Percentiles rank a stretch among this genome's conserved stretches.
phyloP scores from a whole-genome alignment of 2,797 vertebrate species.

The Cetoscarus ocellatus region DNA sequence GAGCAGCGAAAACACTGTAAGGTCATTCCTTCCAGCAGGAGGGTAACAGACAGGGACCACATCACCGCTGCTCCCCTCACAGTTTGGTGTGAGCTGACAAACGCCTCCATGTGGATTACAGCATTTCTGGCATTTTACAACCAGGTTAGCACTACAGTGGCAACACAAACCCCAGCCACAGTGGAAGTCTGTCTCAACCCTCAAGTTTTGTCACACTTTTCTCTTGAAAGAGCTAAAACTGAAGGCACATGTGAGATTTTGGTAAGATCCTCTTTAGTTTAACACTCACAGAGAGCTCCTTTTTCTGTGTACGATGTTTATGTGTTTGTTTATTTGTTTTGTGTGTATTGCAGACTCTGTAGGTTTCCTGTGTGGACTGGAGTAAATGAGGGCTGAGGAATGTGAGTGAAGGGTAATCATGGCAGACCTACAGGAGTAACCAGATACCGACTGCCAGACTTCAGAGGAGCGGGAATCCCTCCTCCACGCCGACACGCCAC shows the following conservation, averaged over 20 bases:
- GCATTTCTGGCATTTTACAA: conserved; percentile 78
- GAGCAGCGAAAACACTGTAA: conserved; percentile 14
- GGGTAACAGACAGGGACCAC: conserved; percentile 43
- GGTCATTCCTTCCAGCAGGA: conserved; percentile 65
- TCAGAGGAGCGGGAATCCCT: conserved; percentile 78
- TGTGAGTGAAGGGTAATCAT: conserved; percentile 79
- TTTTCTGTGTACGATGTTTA: neutral
- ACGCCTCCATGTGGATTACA: conserved; percentile 78
- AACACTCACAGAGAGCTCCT: conserved; percentile 20
- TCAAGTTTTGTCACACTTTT: neutral
- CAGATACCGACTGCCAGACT: conserved; percentile 76
- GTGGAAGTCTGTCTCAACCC: conserved; percentile 17
- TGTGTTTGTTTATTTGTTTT: conserved; percentile 16
- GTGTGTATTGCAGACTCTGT: conserved; percentile 64
- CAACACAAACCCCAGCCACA: conserved; percentile 54
- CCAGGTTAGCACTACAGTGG: conserved; percentile 64
- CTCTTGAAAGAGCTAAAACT: neutral
- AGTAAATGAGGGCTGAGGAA: conserved; percentile 81
- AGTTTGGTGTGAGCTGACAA: conserved; percentile 77
- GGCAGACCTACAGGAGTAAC: conserved; percentile 77
- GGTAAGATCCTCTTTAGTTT: conserved; percentile 41
- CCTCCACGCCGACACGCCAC: conserved; percentile 56
- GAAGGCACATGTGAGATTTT: conserved; percentile 33
- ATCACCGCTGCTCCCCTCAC: conserved; percentile 61
- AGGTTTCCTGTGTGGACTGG: conserved; percentile 80